Base-by-base conservation (phyloP, 2,888 invertebrate species). In the Neoitamus cyanurus region DNA sequence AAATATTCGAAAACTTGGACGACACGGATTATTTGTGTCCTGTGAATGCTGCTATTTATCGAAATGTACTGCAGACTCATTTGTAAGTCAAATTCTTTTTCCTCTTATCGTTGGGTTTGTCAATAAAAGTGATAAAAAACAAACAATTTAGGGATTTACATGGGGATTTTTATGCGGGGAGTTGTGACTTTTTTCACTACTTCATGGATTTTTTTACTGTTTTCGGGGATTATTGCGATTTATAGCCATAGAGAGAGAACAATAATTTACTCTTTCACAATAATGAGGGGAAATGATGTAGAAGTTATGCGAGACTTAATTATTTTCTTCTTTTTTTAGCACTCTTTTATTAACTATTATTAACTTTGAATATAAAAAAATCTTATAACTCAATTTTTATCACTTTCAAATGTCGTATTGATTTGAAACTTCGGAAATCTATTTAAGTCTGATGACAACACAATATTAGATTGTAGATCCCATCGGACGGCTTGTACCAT, bases 21-120 rank as follows among this genome's bases (percentile, higher is more conserved):
- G 58, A 58, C 58, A 58, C 58, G 58, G 58, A 58, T 58, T 73
- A 37, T 73, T 73, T 73, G 36, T 36, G 31, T 70, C 73, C 73
- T 36, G 73, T 36, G 36, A 31, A 73, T 42, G 75, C 42, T 34
- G 42, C 42, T 58, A 58, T 58, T 58, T 58, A 58, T 58, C 58
- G 9, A 9, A 58, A 58, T 58, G 58, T 58, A 58, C 58, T 58
- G 58, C 25, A 58, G 9, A 58, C 58, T 58, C 58, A 58, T 58
- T 58, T 58, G 58, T 58, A 25, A 58, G 58, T 58, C 58, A 58
- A 58, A 58, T 58, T 58, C 58, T 25, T 58, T 20, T 58, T 58
- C 25, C 58, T 25, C 58, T 58, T 58, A 58, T 58, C 58, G 20
- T 25, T 37, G 9, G 25, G 20, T 20, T 58, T 58, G 58, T 58